Conservation (phyloP, 1,140 invertebrate genomes). For the Mizuhopecten yessoensis region DNA sequence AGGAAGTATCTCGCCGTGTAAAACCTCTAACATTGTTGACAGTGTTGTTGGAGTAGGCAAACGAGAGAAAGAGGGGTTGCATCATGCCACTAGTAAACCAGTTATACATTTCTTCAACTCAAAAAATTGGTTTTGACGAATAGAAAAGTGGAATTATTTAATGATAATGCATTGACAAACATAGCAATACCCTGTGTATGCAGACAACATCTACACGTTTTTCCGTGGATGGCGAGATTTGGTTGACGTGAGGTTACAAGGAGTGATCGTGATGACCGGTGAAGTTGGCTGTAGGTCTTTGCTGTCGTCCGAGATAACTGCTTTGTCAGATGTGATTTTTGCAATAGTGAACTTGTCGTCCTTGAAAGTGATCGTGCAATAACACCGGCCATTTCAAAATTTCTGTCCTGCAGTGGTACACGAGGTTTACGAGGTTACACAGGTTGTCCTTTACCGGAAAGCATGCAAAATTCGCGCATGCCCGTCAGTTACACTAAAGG, state of each 20-base stretch:
- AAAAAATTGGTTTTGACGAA: too few species aligned
- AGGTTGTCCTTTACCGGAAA: conserved; percentile 16
- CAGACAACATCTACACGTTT: not conserved
- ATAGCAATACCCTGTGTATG: conserved; percentile 16
- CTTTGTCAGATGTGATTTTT: not conserved
- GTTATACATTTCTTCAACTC: too few species aligned
- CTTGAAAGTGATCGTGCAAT: not conserved
- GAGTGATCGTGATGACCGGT: not conserved
- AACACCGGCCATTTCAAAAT: not conserved
- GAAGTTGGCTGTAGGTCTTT: not conserved
- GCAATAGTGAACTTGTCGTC: not conserved
- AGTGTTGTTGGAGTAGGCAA: too few species aligned
- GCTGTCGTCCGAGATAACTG: not conserved
- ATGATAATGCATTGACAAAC: too few species aligned
- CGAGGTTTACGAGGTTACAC: not conserved
- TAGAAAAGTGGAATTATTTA: too few species aligned
- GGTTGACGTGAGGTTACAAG: not conserved
- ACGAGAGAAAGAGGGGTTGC: too few species aligned
- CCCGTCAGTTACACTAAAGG: not conserved
- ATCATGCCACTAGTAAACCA: too few species aligned
- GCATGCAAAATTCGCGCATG: not conserved
- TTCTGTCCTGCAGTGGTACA: not conserved
- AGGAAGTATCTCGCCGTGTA: too few species aligned
- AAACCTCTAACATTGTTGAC: too few species aligned
- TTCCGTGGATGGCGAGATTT: not conserved